phyloP scores from a whole-genome alignment of 53 echinoderm and acorn worm species.

The Hippasteria phrygiana region DNA sequence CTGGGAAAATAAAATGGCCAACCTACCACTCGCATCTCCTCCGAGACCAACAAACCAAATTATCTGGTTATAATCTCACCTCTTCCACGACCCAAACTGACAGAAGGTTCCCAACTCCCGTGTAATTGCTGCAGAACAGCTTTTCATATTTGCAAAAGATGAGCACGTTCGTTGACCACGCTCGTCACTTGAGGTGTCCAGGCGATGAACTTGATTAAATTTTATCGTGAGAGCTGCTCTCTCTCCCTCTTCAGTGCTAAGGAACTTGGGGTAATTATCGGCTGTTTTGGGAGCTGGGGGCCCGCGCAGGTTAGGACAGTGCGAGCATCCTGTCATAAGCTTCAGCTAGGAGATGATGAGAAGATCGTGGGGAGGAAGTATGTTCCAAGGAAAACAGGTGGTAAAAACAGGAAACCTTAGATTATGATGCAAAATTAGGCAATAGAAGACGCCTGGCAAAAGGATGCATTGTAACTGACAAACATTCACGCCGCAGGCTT shows the following conservation, averaged over 20 bases:
- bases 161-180: constrained; percentile 70
- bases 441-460: constrained; percentile 65
- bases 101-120: constrained; percentile 63
- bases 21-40: constrained; percentile 49
- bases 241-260: constrained; percentile 25
- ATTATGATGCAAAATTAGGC: constrained; percentile 71
- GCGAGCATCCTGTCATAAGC: constrained; percentile 49
- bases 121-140: constrained; percentile 65
- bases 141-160: constrained; percentile 70
- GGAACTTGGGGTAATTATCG: constrained; percentile 67
- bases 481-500: constrained; percentile 67
- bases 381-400: constrained; percentile 71
- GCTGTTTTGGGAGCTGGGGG: constrained; percentile 62
- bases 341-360: constrained; percentile 48
- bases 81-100: constrained; percentile 64
- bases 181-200: constrained; percentile 64
- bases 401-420: constrained; percentile 70
- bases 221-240: constrained; percentile 44
- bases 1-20: constrained; percentile 30
- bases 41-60: constrained; percentile 66
- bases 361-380: constrained; percentile 67
- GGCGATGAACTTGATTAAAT: constrained; percentile 69
- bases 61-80: constrained; percentile 66
- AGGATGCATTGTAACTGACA: constrained; percentile 71
- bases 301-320: constrained; percentile 60